Conservation (phyloP, 2,797 vertebrate species). For the Pangasius macronema region DNA sequence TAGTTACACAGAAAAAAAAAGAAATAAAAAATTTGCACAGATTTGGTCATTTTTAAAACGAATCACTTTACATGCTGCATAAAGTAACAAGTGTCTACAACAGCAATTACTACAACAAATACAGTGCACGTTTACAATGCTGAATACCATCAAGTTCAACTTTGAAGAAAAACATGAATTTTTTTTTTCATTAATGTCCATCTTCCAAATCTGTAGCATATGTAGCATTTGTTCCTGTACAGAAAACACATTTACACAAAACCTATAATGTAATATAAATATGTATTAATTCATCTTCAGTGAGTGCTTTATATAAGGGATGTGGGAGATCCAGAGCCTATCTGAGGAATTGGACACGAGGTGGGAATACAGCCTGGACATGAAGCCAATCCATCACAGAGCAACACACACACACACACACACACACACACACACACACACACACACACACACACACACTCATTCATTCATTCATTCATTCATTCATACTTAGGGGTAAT, state of each 20-base stretch:
- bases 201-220: neutral
- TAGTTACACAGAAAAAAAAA: conserved; percentile 43
- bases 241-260: neutral
- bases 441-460: neutral
- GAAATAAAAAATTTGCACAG: neutral
- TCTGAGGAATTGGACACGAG: neutral
- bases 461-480: neutral
- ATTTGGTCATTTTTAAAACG: neutral
- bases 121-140: neutral
- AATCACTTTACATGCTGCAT: neutral
- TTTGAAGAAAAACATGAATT: neutral
- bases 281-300: neutral
- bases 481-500: neutral
- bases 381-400: neutral
- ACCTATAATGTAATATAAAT: neutral
- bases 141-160: neutral
- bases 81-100: neutral
- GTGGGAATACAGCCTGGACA: neutral
- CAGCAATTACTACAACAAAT: neutral
- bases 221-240: neutral
- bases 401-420: neutral
- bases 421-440: neutral
- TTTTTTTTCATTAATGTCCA: neutral
- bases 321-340: neutral
- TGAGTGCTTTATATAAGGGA: neutral